Conservation (phyloP, 2,888 invertebrate genomes). For the Autographa pulchrina region DNA sequence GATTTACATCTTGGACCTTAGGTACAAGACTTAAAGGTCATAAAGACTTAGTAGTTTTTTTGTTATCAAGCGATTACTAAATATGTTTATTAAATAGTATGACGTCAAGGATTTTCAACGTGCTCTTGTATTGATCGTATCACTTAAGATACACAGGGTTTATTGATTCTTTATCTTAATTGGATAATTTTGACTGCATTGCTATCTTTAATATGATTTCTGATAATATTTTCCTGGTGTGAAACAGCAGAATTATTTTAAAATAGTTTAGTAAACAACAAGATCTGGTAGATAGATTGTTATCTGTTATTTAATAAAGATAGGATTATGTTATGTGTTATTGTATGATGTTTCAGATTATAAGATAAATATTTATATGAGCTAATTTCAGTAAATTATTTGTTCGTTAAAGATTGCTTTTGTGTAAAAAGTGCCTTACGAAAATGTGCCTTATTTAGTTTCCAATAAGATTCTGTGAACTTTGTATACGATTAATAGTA, state of each 20-base stretch:
- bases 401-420: neutral
- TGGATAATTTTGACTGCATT: constrained; percentile 8
- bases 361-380: no score
- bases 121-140: neutral
- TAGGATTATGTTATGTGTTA: no score
- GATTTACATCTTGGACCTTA: no score
- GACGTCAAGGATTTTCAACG: neutral
- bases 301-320: neutral
- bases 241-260: neutral
- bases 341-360: no score
- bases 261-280: neutral
- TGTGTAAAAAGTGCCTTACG: constrained; percentile 2
- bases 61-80: neutral
- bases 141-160: neutral
- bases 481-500: neutral
- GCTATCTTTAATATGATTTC: neutral
- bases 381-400: no score
- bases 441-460: neutral
- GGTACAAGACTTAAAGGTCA: no score
- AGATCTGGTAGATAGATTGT: neutral
- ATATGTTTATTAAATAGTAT: neutral
- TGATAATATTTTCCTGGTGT: neutral
- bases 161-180: neutral
- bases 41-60: no score
- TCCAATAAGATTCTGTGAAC: constrained; percentile 32